Conservation (phyloP, 1,140 invertebrate genomes). For the Euura lappo region DNA sequence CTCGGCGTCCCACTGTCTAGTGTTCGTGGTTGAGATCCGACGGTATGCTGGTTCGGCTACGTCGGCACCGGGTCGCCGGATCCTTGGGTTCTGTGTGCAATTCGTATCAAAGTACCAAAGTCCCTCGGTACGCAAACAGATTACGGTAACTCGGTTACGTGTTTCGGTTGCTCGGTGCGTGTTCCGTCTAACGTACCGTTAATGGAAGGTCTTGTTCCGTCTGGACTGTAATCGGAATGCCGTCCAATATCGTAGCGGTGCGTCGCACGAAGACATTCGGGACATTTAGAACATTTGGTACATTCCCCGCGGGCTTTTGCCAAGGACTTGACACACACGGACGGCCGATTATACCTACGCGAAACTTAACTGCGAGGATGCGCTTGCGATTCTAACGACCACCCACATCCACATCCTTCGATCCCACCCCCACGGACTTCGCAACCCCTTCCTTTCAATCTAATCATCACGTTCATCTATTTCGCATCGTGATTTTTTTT, state of each 20-base stretch:
- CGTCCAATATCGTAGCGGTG: not conserved
- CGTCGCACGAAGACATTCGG: not conserved
- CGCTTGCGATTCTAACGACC: not conserved
- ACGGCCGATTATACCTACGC: not conserved
- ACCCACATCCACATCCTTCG: not conserved
- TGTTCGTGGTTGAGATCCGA: no score
- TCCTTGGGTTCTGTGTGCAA: no score
- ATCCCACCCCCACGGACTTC: no score
- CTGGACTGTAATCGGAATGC: constrained; percentile 30
- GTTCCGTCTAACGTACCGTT: constrained; percentile 55
- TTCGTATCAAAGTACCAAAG: no score
- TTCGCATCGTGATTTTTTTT: no score
- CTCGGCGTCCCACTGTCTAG: no score
- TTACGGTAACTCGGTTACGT: constrained; percentile 34
- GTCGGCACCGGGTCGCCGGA: no score
- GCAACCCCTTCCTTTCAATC: no score
- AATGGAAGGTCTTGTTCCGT: constrained; percentile 52
- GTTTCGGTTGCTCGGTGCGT: constrained; percentile 33
- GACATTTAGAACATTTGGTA: not conserved
- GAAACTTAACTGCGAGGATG: not conserved
- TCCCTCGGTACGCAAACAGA: not conserved
- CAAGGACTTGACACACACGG: not conserved
- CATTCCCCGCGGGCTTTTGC: not conserved
- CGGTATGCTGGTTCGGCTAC: no score
- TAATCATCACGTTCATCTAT: no score